A percentile compares a stretch with the other conserved stretches of the same genome.
Evolutionary conservation across 2,888 invertebrate genomes (phyloP).

Genomic region (Macrosiphum euphorbiae): DNA sequence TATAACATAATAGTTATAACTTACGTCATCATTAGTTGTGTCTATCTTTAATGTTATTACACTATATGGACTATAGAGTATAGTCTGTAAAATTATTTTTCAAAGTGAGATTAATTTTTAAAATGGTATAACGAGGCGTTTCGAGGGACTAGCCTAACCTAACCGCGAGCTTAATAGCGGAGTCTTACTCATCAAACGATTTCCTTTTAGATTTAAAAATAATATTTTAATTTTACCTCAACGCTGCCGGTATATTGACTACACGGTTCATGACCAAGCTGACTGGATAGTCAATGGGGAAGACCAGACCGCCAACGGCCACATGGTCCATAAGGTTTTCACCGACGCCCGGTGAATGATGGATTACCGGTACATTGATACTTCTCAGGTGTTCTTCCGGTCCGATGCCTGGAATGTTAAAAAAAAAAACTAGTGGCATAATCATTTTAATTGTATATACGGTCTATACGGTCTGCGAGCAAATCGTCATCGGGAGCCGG

Average conservation of each 20-base stretch:
- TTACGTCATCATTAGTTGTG: background rate
- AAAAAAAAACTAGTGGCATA: background rate
- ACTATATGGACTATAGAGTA: background rate
- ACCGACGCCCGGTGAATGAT: conserved; percentile 86
- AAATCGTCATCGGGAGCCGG: conserved; percentile 12
- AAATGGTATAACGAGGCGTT: background rate
- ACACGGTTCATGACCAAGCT: conserved; percentile 85
- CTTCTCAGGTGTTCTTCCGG: conserved; percentile 81
- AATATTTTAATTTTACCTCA: conserved; percentile 71
- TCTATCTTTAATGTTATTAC: background rate
- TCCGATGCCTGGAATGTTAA: conserved; percentile 79
- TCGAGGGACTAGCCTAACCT: background rate
- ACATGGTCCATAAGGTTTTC: conserved; percentile 91
- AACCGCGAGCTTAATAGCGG: background rate
- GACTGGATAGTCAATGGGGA: conserved; percentile 84
- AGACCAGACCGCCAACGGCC: conserved; percentile 86
- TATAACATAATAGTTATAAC: background rate
- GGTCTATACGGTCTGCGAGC: background rate
- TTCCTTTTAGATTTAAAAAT: background rate
- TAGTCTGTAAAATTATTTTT: background rate
- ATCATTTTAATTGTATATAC: conserved; percentile 15
- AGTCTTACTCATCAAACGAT: background rate
- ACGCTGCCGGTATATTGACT: conserved; percentile 85
- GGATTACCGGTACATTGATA: conserved; percentile 80
- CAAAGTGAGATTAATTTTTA: background rate